phyloP scores from a whole-genome alignment of 2,113 vertebrate species.

The Trematomus loennbergii region DNA sequence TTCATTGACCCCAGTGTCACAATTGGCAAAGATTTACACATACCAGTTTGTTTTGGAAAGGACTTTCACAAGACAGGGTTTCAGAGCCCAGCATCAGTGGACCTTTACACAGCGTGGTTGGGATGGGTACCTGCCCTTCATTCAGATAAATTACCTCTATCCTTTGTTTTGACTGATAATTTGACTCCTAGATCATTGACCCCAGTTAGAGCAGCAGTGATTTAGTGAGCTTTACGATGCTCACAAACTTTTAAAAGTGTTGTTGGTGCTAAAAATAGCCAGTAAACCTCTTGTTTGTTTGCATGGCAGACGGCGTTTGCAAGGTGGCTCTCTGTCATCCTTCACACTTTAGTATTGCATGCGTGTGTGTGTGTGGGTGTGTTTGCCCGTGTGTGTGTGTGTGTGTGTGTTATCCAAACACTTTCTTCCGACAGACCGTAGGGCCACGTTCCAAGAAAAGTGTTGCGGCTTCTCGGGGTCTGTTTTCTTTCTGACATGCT shows the following conservation, averaged over 20 bases:
- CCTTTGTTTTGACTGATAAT: neutral
- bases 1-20: slow-evolving; percentile 2
- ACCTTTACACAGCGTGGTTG: slow-evolving; percentile 17
- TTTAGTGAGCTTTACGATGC: neutral
- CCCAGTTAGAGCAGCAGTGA: slow-evolving; percentile 1
- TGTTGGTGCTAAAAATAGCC: slow-evolving; percentile 44
- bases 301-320: slow-evolving; percentile 1
- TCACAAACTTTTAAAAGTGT: neutral
- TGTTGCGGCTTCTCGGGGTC: neutral
- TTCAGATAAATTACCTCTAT: slow-evolving; percentile 1
- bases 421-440: slow-evolving; percentile 4
- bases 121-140: neutral
- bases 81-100: neutral
- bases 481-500: slow-evolving; percentile 1
- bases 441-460: slow-evolving; percentile 31
- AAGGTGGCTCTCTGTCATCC: slow-evolving; percentile 30
- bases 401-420: slow-evolving; percentile 45
- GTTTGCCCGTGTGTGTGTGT: neutral
- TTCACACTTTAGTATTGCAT: slow-evolving; percentile 13
- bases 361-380: slow-evolving; percentile 2
- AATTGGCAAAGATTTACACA: slow-evolving; percentile 1
- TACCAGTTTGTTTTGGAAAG: no score
- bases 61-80: slow-evolving; percentile 7
- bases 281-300: neutral
- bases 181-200: slow-evolving; percentile 11